Conservation (phyloP, 2,797 vertebrate genomes). For the Tadarida brasiliensis region DNA sequence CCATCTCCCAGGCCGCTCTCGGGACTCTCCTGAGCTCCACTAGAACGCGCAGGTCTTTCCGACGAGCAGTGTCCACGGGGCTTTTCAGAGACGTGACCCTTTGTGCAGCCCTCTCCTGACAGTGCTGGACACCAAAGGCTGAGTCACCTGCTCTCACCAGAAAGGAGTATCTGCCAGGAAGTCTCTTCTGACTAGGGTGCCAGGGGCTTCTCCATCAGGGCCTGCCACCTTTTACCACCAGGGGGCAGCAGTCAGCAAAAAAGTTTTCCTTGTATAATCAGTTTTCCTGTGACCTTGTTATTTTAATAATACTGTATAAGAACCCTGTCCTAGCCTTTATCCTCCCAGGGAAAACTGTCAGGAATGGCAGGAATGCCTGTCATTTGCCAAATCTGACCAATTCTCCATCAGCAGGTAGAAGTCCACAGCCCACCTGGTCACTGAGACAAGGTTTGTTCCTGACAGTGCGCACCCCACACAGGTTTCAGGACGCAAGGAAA, state of each 20-base stretch:
- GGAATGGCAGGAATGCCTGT: background rate
- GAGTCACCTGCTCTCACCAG: too few species aligned
- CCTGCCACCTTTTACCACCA: background rate
- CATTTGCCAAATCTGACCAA: too few species aligned
- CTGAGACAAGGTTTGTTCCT: background rate
- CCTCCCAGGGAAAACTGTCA: background rate
- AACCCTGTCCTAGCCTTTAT: background rate
- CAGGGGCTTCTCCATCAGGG: background rate
- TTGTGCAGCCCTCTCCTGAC: fast-evolving
- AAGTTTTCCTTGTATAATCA: background rate
- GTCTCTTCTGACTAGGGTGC: too few species aligned
- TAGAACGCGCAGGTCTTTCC: background rate
- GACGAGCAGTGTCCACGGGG: fast-evolving
- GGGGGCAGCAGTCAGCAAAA: background rate
- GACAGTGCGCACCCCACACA: background rate
- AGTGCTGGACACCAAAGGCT: background rate
- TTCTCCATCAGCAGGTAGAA: background rate
- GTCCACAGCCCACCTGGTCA: background rate
- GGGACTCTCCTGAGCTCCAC: background rate
- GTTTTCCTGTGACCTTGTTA: background rate
- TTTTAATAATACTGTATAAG: background rate
- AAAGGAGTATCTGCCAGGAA: too few species aligned
- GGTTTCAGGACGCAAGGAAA: too few species aligned
- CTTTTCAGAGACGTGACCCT: background rate
- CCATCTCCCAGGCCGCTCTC: background rate